phyloP scores from a whole-genome alignment of 2,113 vertebrate genomes.

The Siniperca chuatsi region DNA sequence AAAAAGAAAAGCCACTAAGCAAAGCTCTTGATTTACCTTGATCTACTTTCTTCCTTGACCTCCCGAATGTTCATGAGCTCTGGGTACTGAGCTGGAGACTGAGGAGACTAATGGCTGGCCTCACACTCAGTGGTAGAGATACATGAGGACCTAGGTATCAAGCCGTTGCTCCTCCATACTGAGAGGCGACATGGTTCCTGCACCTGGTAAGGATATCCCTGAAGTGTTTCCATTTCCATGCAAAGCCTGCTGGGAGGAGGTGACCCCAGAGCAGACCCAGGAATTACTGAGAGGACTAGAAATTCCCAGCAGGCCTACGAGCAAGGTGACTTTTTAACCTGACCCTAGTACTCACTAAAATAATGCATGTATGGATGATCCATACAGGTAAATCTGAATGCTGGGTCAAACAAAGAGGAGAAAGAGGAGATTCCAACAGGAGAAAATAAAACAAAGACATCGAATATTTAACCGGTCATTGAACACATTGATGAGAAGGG shows the following conservation, averaged over 20 bases:
- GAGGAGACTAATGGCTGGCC: too few relatives aligned
- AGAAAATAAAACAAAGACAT: not conserved
- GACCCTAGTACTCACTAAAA: conserved; percentile 11
- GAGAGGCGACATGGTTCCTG: not conserved
- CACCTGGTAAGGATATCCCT: not conserved
- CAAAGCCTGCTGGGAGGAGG: not conserved
- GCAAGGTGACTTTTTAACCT: conserved; percentile 32
- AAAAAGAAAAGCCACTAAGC: conserved; percentile 26
- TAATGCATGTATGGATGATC: conserved; percentile 34
- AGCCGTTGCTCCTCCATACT: not conserved
- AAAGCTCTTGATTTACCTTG: conserved; percentile 38
- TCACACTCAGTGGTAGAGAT: not conserved
- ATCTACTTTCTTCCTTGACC: conserved; percentile 22
- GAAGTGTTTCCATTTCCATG: not conserved
- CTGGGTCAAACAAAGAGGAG: conserved; percentile 8
- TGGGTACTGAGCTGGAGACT: not conserved
- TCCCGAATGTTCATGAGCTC: not conserved
- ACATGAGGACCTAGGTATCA: not conserved
- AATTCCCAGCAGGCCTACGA: not conserved
- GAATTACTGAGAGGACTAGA: conserved; percentile 8
- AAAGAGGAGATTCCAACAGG: not conserved
- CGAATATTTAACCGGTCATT: not conserved
- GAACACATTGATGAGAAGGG: not conserved
- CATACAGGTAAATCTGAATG: not conserved
- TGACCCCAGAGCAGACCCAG: not conserved